A percentile compares a stretch with the other conserved stretches of the same genome.
Evolutionary conservation across 2,113 vertebrate genomes (phyloP).

Genomic region (Rhineura floridana): DNA sequence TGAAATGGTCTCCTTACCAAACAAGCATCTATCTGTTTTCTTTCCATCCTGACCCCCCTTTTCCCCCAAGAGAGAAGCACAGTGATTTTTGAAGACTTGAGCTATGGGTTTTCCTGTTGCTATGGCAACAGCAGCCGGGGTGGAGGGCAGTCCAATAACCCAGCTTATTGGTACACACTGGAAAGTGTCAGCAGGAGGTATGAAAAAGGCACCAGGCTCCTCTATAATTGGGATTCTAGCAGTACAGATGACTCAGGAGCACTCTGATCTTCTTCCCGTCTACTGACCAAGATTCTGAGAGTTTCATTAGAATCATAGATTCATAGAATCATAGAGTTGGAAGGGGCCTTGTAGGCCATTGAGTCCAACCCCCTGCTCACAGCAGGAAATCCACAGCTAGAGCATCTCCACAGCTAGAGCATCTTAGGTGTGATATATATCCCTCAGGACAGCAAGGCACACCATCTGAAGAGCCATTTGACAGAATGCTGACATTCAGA

Average conservation of each 20-base stretch:
- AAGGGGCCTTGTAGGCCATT: too few relatives aligned
- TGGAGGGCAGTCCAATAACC: constrained; percentile 53
- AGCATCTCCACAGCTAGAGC: too few relatives aligned
- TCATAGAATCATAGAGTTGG: too few relatives aligned
- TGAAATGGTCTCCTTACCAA: constrained; percentile 7
- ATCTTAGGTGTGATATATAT: too few relatives aligned
- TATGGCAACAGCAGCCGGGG: constrained; percentile 59
- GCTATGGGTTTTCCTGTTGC: constrained; percentile 59
- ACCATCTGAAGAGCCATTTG: constrained; percentile 31
- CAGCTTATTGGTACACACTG: constrained; percentile 44
- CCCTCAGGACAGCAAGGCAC: not conserved
- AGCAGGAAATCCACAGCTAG: too few relatives aligned
- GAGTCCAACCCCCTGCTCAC: too few relatives aligned
- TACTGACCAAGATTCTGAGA: constrained; percentile 35
- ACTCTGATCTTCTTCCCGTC: constrained; percentile 12
- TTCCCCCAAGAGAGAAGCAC: not conserved
- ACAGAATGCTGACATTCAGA: not conserved
- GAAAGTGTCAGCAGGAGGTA: constrained; percentile 35
- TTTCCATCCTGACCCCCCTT: not conserved
- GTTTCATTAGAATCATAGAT: accelerated
- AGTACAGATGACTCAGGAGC: constrained; percentile 23
- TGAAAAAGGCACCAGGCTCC: constrained; percentile 49
- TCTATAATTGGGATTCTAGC: constrained; percentile 39
- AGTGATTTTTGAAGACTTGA: constrained; percentile 24
- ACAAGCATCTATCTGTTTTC: not conserved